Percentiles rank a stretch among this genome's conserved stretches.
Evolutionary conservation across 2,113 vertebrate species (phyloP).

Genomic region (Polyodon spathula): DNA sequence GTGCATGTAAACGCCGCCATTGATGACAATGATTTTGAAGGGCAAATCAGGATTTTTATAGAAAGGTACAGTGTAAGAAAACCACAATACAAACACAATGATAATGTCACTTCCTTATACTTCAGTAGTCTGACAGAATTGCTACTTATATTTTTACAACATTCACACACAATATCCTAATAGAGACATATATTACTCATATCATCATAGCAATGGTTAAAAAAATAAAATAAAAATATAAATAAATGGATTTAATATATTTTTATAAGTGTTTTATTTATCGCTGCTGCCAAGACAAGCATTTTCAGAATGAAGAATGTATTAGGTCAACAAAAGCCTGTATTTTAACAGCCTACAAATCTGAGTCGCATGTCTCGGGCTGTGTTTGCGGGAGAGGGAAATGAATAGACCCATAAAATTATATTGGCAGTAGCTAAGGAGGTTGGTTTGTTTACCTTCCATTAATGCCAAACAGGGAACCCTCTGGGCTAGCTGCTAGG

Average conservation of each 20-base stretch:
- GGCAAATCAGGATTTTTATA: too few relatives aligned
- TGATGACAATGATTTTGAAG: too few relatives aligned
- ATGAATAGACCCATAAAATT: constrained; percentile 24
- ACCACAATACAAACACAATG: too few relatives aligned
- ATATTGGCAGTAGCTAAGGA: constrained; percentile 19
- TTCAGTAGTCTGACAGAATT: too few relatives aligned
- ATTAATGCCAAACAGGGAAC: constrained; percentile 12
- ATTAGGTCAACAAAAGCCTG: constrained; percentile 41
- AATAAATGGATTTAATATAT: constrained; percentile 30
- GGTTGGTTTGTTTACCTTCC: constrained; percentile 18
- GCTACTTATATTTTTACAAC: too few relatives aligned
- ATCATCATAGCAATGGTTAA: constrained; percentile 10
- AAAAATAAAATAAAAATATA: constrained; percentile 23
- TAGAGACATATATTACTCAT: neutral
- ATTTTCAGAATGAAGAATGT: constrained; percentile 47
- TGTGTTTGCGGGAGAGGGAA: constrained; percentile 20
- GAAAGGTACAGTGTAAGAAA: too few relatives aligned
- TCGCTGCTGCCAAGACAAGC: constrained; percentile 47
- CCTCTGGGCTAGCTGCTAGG: neutral
- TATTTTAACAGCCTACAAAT: constrained; percentile 39
- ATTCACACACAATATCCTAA: too few relatives aligned
- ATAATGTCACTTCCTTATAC: too few relatives aligned
- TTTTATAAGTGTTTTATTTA: constrained; percentile 27
- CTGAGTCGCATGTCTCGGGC: constrained; percentile 22
- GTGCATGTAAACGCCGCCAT: too few relatives aligned